phyloP scores from a whole-genome alignment of 2,888 invertebrate species.

The Archips crataeganus region DNA sequence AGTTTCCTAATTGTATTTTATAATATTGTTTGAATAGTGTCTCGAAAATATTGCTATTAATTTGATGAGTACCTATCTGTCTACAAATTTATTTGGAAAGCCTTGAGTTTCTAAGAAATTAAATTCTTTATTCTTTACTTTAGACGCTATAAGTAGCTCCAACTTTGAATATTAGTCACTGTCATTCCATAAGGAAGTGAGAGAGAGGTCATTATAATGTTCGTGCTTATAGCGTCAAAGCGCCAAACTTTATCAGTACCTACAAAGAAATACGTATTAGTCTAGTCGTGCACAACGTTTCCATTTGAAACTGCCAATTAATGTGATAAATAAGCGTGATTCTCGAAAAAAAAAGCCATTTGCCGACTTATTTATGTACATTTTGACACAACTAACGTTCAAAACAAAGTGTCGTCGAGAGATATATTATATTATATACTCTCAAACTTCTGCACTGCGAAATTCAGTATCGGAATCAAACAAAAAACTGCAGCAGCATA shows the following conservation, averaged over 20 bases:
- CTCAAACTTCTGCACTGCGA: constrained; percentile 37
- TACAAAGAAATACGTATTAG: neutral
- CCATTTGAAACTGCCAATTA: constrained; percentile 13
- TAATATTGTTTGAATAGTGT: too few relatives aligned
- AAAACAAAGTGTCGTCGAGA: constrained; percentile 34
- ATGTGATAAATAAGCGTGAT: constrained; percentile 3
- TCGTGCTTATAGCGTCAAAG: constrained; percentile 7
- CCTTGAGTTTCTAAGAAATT: constrained; percentile 23
- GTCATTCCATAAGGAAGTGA: constrained; percentile 30
- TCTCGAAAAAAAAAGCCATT: constrained; percentile 8
- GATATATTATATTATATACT: constrained; percentile 37
- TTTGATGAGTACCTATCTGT: too few relatives aligned
- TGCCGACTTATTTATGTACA: constrained; percentile 29
- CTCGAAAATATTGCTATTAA: too few relatives aligned
- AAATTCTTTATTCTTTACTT: constrained; percentile 24
- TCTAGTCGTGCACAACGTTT: neutral
- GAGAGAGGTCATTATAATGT: constrained; percentile 36
- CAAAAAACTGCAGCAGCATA: constrained; percentile 41
- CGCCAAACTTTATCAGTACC: constrained; percentile 7
- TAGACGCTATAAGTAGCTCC: constrained; percentile 15
- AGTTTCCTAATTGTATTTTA: too few relatives aligned
- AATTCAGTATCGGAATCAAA: constrained; percentile 33
- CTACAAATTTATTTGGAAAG: constrained; percentile 2
- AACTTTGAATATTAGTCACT: constrained; percentile 40
- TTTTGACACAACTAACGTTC: constrained; percentile 31